phyloP scores from a whole-genome alignment of 2,888 invertebrate species.

The Criorhina ranunculi region DNA sequence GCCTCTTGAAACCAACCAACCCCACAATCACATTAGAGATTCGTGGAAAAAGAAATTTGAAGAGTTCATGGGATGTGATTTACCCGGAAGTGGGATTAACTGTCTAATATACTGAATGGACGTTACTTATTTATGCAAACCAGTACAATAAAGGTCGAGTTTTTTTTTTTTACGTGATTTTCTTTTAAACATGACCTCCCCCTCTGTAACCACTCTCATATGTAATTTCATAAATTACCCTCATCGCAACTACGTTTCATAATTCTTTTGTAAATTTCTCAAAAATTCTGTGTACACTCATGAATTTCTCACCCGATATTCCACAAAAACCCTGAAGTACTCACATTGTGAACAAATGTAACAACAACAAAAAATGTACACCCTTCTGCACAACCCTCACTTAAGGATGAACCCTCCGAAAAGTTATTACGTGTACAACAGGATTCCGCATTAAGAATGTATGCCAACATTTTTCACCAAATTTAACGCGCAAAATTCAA shows the following conservation, averaged over 20 bases:
- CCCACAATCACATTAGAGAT: no score
- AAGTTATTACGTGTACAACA: slow-evolving; percentile 17
- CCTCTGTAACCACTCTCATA: background rate
- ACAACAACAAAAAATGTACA: background rate
- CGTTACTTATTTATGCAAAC: no score
- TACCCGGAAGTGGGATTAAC: no score
- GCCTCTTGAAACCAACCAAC: no score
- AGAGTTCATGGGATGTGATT: no score
- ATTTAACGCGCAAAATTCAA: slow-evolving; percentile 35
- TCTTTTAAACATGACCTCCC: background rate
- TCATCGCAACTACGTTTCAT: background rate
- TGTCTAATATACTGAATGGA: no score
- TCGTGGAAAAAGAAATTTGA: no score
- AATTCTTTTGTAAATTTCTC: background rate
- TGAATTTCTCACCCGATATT: slow-evolving; percentile 23
- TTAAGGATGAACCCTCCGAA: background rate
- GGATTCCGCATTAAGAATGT: slow-evolving; percentile 51
- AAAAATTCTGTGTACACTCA: background rate
- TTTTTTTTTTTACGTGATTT: background rate
- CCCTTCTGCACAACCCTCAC: background rate
- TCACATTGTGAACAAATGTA: background rate
- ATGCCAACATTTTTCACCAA: slow-evolving; percentile 47
- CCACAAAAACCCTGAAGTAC: background rate
- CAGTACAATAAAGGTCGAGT: no score
- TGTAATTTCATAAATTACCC: slow-evolving; percentile 2